Conservation (phyloP, 2,888 invertebrate genomes). For the Petrophora chlorosata region DNA sequence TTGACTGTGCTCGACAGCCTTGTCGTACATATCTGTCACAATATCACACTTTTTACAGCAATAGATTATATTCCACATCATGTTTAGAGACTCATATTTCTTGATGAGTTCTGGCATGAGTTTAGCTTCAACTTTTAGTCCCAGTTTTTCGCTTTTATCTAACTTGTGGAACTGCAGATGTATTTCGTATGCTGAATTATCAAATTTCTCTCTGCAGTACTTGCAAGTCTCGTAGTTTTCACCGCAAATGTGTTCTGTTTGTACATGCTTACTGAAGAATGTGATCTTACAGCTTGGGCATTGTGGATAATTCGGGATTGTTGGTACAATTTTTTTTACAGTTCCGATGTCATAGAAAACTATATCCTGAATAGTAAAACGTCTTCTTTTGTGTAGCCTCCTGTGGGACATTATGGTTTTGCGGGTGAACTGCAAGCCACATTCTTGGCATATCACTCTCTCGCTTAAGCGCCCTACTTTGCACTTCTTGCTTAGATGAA, state of each 20-base stretch:
- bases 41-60: slow-evolving; percentile 50
- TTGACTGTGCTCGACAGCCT: slow-evolving; percentile 58
- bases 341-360: slow-evolving; percentile 38
- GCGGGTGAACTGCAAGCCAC: slow-evolving; percentile 38
- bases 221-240: slow-evolving; percentile 38
- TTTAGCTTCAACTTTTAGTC: slow-evolving; percentile 1
- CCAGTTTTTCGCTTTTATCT: neutral
- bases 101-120: slow-evolving; percentile 48
- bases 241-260: slow-evolving; percentile 36
- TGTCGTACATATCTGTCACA: slow-evolving; percentile 53
- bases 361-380: slow-evolving; percentile 41
- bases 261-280: slow-evolving; percentile 28
- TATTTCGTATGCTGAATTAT: slow-evolving; percentile 36
- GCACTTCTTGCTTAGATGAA: slow-evolving; percentile 5
- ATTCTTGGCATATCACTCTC: slow-evolving; percentile 21
- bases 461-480: neutral
- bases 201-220: slow-evolving; percentile 45
- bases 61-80: slow-evolving; percentile 59
- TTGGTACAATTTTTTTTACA: slow-evolving; percentile 31
- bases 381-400: slow-evolving; percentile 24
- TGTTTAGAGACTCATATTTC: slow-evolving; percentile 51
- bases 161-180: slow-evolving; percentile 51
- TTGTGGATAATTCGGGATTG: slow-evolving; percentile 36
- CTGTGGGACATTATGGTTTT: slow-evolving; percentile 21
- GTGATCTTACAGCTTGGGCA: slow-evolving; percentile 48